Evolutionary conservation across 2,797 vertebrate genomes (phyloP).

Genomic region (Tapera naevia): DNA sequence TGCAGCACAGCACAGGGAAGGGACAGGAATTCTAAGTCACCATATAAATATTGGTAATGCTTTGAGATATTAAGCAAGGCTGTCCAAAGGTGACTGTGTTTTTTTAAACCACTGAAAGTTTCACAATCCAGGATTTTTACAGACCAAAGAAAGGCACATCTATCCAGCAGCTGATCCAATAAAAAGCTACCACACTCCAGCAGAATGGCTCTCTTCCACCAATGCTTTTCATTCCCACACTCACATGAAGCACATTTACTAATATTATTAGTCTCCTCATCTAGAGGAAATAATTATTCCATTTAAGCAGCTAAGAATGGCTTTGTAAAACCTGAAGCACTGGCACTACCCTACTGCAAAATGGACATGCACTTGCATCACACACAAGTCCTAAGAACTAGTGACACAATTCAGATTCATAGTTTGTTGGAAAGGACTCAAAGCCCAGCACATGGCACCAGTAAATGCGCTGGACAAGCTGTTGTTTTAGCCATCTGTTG

Average conservation of each 20-base stretch:
- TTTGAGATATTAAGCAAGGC: background rate
- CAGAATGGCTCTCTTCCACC: background rate
- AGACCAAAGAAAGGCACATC: background rate
- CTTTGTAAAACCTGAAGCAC: background rate
- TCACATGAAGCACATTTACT: background rate
- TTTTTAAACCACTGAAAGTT: background rate
- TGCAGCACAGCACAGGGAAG: background rate
- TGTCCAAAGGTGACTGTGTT: background rate
- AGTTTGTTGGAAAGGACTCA: background rate
- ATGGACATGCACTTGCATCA: background rate
- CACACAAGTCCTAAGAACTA: background rate
- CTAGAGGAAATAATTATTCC: background rate
- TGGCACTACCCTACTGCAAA: background rate
- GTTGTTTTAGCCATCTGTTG: background rate
- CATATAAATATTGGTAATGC: background rate
- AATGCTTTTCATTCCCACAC: background rate
- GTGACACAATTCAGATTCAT: accelerated
- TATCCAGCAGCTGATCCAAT: background rate
- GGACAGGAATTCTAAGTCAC: background rate
- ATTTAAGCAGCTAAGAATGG: background rate
- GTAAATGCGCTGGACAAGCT: background rate
- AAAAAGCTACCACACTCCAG: background rate
- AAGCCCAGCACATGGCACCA: background rate
- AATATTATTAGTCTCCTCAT: background rate
- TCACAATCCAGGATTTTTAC: background rate